Percentiles rank a stretch among this genome's conserved stretches.
phyloP scores from a whole-genome alignment of 2,888 invertebrate species.

The Sesia bembeciformis region DNA sequence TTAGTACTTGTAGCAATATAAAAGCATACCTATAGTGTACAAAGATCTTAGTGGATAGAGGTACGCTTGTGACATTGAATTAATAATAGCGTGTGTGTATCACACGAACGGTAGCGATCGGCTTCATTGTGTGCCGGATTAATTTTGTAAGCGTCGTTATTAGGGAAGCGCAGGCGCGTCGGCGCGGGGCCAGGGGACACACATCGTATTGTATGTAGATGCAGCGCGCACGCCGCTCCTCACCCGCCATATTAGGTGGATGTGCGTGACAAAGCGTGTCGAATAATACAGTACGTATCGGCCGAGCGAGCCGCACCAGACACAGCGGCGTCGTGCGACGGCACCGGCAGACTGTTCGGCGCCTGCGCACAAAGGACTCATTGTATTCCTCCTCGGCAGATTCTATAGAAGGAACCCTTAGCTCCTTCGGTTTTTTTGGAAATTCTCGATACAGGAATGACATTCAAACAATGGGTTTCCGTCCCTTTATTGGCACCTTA shows the following conservation, averaged over 20 bases:
- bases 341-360: slow-evolving; percentile 65
- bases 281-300: slow-evolving; percentile 3
- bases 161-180: slow-evolving; percentile 5
- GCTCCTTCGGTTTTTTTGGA: slow-evolving; percentile 44
- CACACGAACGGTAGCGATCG: slow-evolving; percentile 4
- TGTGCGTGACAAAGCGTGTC: slow-evolving; percentile 23
- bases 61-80: too few relatives aligned
- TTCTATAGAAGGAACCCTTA: slow-evolving; percentile 55
- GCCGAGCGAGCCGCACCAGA: slow-evolving; percentile 25
- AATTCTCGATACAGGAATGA: slow-evolving; percentile 69
- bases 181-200: slow-evolving; percentile 1
- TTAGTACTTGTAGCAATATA: too few relatives aligned
- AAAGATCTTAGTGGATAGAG: too few relatives aligned
- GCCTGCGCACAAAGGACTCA: slow-evolving; percentile 68
- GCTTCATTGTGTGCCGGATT: slow-evolving; percentile 8
- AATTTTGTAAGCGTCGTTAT: slow-evolving; percentile 3
- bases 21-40: too few relatives aligned
- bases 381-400: slow-evolving; percentile 56
- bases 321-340: slow-evolving; percentile 36
- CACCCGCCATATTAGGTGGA: slow-evolving; percentile 18
- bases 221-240: slow-evolving; percentile 17
- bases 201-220: slow-evolving; percentile 36
- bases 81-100: too few relatives aligned
- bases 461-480: slow-evolving; percentile 71
- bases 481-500: slow-evolving; percentile 74